Evolutionary conservation across 1,140 invertebrate genomes (phyloP), one percentile per base, ranked within the genome.

Genomic region (Cotesia typhae): DNA sequence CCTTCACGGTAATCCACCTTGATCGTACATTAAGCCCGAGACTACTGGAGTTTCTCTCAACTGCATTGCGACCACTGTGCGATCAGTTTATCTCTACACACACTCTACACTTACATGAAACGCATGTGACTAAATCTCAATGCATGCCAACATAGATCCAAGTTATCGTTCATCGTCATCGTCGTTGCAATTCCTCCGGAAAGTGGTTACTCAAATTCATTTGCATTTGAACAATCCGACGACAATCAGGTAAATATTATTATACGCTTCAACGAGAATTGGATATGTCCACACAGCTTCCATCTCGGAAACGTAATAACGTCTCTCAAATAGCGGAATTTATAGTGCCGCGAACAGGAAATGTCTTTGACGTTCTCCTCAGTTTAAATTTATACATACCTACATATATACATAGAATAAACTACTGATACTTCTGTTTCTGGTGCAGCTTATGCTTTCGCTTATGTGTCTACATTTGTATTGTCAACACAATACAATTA

Each of bases 11-110:
- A 66, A 57, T 37, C 60, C 65, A 53, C 51, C 55, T 72, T 36
- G 67, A 51, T 65, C 72, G 67, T 70, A 74, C 55, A 52, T 74
- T 74, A 53, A 70, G 68, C 57, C 47, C 47, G 59, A 17, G 55
- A 61, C 38, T 47, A 71, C 38, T 5, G 41, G 41, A 47, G 41
- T 72, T 14, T 17, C 47, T 61, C 35, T n/a, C 38, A 52, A 65
- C 70, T 66, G 64, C 64, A 66, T 66, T 66, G 64, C 64, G 64
- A 66, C 41, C 10, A 47, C 64, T 51, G 64, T 51, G 64, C 64
- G 14, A 28, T 41, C 51, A 17, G 14, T 14, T 51, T 51, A 17
- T 47, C 38, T 20, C 20, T 4, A 51, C 12, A 66, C 41, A 66
- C 17, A 51, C 51, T 28, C 10, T 20, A 14, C 38, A 66, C 38